These are phyloP conservation scores for Thumatha senex DNA, from an alignment of 2,888 invertebrate species.

Conservation along the genomic window DNA sequence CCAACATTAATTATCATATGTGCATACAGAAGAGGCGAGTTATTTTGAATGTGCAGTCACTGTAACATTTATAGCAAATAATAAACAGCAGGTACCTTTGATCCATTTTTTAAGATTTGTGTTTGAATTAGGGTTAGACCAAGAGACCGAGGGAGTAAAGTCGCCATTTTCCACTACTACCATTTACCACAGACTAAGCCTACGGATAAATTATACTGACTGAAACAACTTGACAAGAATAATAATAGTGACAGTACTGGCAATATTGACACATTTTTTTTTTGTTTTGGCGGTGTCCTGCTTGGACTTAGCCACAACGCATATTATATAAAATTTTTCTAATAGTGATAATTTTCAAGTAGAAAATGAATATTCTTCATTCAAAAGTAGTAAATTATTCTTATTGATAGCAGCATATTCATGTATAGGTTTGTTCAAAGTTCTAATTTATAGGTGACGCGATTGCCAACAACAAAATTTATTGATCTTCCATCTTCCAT, in stretches of 20 bases:
- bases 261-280: background rate
- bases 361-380: no score
- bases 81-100: constrained; percentile 84
- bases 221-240: background rate
- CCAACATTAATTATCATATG: no score
- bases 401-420: no score
- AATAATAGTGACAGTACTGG: background rate
- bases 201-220: background rate
- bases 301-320: no score
- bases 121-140: constrained; percentile 89
- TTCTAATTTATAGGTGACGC: no score
- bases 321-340: no score
- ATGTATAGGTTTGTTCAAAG: no score
- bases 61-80: background rate
- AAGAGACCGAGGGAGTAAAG: constrained; percentile 89
- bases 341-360: no score
- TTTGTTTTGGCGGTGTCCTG: no score
- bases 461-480: no score
- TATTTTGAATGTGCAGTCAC: background rate
- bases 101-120: constrained; percentile 86
- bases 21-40: background rate
- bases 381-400: no score
- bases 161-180: constrained; percentile 86
- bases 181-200: constrained; percentile 23
- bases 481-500: no score